Evolutionary conservation across 1,140 invertebrate species (phyloP), one percentile per base, ranked within the genome.

Genomic region (Linepithema humile): DNA sequence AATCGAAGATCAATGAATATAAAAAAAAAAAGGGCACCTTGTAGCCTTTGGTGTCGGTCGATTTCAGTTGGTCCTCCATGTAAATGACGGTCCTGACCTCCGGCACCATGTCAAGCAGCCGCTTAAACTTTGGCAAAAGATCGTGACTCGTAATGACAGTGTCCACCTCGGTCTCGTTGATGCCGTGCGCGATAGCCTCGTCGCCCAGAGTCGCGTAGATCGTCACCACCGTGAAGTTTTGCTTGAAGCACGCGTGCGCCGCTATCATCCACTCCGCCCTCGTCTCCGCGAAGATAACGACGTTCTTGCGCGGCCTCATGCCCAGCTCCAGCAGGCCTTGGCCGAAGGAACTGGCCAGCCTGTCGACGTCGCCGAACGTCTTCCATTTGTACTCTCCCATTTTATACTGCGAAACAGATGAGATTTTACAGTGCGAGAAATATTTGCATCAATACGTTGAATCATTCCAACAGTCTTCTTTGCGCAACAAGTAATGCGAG

Each of bases 221-320:
- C 0, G 99, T 99, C 0, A 99, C 98, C 85, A 99, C 97, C 95
- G 95, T 92, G 93, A 96, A 88, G 86, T 97, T 98, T 93, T 98
- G 97, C 91, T 98, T 98, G 94, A 99, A 99, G 92, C 98, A 97
- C 59, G 98, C 98, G 91, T 99, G 97, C 5, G 98, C 97, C 0
- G 98, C 97, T 48, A 99, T 96, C 96, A 99, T 97, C 99, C 99
- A 99, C 95, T 99, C 99, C 29, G 97, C 97, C 85, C 99, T 95
- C 0, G 99, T 99, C 95, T 99, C 99, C 0, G 99, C 98, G 94
- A 99, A 99, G 88, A 99, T 97, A 20, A 98, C 97, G 82, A 99
- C 94, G 88, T 98, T 98, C 65, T 96, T 94, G 9, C 95, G 95
- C 1, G 96, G 95, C 69, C 95, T 94, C 80, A 97, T 95, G 12